Conservation (phyloP, 2,888 invertebrate genomes). For the Phorcus lineatus region DNA sequence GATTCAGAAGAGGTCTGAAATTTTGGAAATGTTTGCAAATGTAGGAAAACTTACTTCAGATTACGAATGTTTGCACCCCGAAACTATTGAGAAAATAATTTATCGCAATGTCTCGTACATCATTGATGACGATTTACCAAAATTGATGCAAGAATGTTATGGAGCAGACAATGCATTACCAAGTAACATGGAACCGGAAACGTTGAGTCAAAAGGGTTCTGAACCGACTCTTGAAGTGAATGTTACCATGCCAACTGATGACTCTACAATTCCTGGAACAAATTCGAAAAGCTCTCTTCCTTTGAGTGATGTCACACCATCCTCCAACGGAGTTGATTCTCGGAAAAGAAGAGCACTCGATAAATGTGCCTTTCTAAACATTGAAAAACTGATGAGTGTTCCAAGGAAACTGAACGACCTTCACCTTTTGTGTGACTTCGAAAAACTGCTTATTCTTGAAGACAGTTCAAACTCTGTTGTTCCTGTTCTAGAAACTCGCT, state of each 20-base stretch:
- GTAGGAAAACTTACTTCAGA: not conserved
- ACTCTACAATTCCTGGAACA: too few relatives aligned
- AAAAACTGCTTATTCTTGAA: conserved; percentile 45
- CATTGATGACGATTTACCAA: not conserved
- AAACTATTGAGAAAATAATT: not conserved
- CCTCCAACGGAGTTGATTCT: not conserved
- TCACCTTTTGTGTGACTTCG: conserved; percentile 41
- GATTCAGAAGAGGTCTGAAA: not conserved
- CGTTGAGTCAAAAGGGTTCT: too few relatives aligned
- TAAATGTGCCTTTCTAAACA: too few relatives aligned
- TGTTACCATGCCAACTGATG: too few relatives aligned
- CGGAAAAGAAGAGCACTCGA: too few relatives aligned
- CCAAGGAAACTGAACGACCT: not conserved
- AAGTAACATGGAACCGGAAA: too few relatives aligned
- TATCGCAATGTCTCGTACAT: conserved; percentile 4
- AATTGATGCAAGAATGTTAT: not conserved
- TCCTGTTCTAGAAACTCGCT: conserved; percentile 45
- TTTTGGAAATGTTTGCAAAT: not conserved
- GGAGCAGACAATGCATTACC: too few relatives aligned
- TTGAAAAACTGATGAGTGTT: not conserved
- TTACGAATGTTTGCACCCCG: not conserved
- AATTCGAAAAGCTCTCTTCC: too few relatives aligned
- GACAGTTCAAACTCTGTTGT: conserved; percentile 43
- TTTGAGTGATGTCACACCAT: too few relatives aligned
- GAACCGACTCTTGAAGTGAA: too few relatives aligned